Evolutionary conservation across 2,888 invertebrate species (phyloP), one percentile per base, ranked within the genome.

Genomic region (Hyles lineata): DNA sequence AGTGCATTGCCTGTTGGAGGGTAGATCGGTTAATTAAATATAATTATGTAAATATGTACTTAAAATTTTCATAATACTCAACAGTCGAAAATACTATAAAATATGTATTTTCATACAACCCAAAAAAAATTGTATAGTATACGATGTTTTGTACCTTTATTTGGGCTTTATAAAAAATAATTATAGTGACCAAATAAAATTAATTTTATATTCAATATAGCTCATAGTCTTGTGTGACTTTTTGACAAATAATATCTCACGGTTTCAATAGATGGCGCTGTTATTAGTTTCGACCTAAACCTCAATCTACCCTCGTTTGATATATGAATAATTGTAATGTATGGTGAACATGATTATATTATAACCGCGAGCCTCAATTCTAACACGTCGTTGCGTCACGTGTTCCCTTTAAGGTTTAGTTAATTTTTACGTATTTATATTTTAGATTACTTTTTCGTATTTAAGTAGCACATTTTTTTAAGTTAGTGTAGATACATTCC

Each of bases 401-500:
- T 23, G 50, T 77, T 77, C 73, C 52, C 71, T 71, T 70, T 23
- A 50, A 35, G 25, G 32, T 61, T 73, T 73, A 73, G 61, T 73
- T 73, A 55, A 73, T 72, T 75, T 52, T 71, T 61, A 73, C 72
- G 67, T 77, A 83, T 81, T 84, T 82, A 67, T 67, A 67, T 50
- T 67, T 67, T 67, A 67, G 67, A 67, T 80, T 77, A 78, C 60
- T 71, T 70, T 50, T 63, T 71, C 43, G 60, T 71, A 70, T 72
- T 73, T 75, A 74, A 72, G 72, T 74, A 75, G 73, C 72, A 73
- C 72, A 77, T 76, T 78, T 77, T 79, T 82, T 80, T 80, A 76
- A 70, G 81, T 80, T 86, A 85, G 82, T 78, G 80, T 87, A 87
- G 87, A 79, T 71, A 85, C 88, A 88, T 88, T 87, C 87, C 88